Evolutionary conservation across 2,888 invertebrate species (phyloP).

Genomic region (Archips xylosteana): DNA sequence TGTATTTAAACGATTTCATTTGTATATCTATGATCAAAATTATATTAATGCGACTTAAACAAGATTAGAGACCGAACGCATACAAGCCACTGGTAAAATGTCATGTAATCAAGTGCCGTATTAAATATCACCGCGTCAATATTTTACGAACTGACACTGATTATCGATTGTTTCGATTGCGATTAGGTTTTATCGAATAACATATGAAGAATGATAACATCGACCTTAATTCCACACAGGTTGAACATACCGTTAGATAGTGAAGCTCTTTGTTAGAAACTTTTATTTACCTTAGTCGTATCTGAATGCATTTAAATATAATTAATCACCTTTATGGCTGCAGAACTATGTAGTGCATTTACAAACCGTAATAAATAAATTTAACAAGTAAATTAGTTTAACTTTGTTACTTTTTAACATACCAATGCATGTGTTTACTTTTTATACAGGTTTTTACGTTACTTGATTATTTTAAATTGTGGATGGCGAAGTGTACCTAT

Average conservation of each 20-base stretch:
- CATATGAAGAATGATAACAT: neutral
- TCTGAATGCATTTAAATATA: neutral
- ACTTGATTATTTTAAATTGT: neutral
- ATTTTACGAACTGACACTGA: slow-evolving; percentile 19
- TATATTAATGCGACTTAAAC: slow-evolving; percentile 9
- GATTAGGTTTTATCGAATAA: slow-evolving; percentile 7
- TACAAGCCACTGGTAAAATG: slow-evolving; percentile 1
- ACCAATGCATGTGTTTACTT: too few relatives aligned
- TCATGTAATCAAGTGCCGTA: neutral
- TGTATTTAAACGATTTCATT: slow-evolving; percentile 22
- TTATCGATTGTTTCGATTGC: slow-evolving; percentile 33
- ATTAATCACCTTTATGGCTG: too few relatives aligned
- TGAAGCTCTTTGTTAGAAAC: neutral
- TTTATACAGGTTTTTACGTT: neutral
- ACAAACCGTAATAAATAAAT: too few relatives aligned
- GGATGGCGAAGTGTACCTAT: slow-evolving; percentile 16
- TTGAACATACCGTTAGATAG: neutral
- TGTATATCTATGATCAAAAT: slow-evolving; percentile 10
- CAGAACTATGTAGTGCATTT: too few relatives aligned
- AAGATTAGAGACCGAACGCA: slow-evolving; percentile 16
- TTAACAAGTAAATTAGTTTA: too few relatives aligned
- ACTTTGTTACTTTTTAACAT: too few relatives aligned
- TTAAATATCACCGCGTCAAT: neutral
- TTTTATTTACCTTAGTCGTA: neutral
- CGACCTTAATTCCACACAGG: neutral